These are phyloP conservation scores for Gadopsis bispinosus DNA, from an alignment of 2,797 vertebrate species.

Conservation along the genomic window DNA sequence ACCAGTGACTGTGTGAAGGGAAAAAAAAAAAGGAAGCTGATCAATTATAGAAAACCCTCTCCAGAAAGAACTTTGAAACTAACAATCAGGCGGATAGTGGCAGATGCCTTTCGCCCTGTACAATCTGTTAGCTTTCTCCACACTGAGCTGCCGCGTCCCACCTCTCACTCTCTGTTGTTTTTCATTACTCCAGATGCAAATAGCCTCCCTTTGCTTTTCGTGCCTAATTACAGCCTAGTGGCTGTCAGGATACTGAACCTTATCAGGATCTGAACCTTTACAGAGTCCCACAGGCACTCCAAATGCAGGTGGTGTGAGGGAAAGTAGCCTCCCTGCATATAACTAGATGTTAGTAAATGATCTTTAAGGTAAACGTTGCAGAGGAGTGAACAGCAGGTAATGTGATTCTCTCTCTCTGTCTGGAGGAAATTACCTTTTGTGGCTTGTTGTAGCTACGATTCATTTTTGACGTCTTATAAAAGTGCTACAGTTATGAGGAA, in stretches of 20 bases:
- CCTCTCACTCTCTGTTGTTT: constrained; percentile 24
- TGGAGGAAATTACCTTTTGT: constrained; percentile 51
- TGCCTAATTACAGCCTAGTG: constrained; percentile 37
- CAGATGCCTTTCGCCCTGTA: constrained; percentile 33
- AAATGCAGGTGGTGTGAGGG: constrained; percentile 47
- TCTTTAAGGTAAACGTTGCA: constrained; percentile 41
- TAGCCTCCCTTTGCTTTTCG: constrained; percentile 34
- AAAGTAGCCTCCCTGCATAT: constrained; percentile 38
- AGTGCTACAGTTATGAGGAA: neutral
- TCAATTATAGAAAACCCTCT: constrained; percentile 47
- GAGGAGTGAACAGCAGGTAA: constrained; percentile 56
- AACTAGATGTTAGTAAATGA: constrained; percentile 51
- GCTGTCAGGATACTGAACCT: constrained; percentile 32
- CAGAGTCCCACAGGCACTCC: constrained; percentile 48
- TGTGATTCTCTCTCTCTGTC: constrained; percentile 17
- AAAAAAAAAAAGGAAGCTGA: constrained; percentile 13
- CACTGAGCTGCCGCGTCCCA: constrained; percentile 17
- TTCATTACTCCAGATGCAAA: constrained; percentile 42
- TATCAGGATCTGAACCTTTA: constrained; percentile 28
- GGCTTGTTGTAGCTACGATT: constrained; percentile 15
- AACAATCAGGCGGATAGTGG: constrained; percentile 29
- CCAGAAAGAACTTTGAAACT: constrained; percentile 33
- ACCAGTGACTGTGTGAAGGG: neutral
- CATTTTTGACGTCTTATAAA: constrained; percentile 38
- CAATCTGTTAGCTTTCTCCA: constrained; percentile 36